Percentiles rank a stretch among this genome's conserved stretches.
Evolutionary conservation across 2,113 vertebrate species (phyloP).

Genomic region (Aphelocoma coerulescens): DNA sequence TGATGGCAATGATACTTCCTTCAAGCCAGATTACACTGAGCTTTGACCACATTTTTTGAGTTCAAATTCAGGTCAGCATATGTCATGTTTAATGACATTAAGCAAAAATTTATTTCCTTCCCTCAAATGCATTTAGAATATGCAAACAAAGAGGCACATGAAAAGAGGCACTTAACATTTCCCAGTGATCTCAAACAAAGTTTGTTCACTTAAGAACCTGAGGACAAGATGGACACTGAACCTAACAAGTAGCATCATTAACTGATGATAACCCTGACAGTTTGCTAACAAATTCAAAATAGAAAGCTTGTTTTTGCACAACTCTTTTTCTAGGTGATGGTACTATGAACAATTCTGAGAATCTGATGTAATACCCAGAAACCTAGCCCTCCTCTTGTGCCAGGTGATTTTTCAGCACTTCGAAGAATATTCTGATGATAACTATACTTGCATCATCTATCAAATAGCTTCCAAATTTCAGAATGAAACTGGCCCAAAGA

Average conservation of each 20-base stretch:
- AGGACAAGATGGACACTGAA: not conserved
- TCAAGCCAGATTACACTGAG: not conserved
- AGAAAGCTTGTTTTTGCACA: not conserved
- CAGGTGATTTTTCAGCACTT: not conserved
- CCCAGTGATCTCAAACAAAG: not conserved
- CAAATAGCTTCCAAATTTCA: not conserved
- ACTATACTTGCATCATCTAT: not conserved
- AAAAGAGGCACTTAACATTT: not conserved
- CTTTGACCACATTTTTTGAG: not conserved
- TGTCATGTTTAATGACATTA: not conserved
- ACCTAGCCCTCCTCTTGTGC: not conserved
- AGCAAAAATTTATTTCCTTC: not conserved
- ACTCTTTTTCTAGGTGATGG: not conserved
- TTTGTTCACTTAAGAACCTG: not conserved
- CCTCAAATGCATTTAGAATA: not conserved
- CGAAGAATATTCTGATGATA: not conserved
- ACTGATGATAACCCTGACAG: not conserved
- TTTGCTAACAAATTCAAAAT: not conserved
- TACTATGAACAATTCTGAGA: not conserved
- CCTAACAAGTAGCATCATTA: not conserved
- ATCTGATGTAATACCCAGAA: not conserved
- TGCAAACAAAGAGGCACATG: not conserved
- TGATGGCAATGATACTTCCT: not conserved
- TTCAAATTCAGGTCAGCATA: not conserved
- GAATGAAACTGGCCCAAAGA: not conserved